These are phyloP conservation scores for Propithecus deckenii DNA, from an alignment of 2,797 vertebrate genomes.

Conservation along the genomic window DNA sequence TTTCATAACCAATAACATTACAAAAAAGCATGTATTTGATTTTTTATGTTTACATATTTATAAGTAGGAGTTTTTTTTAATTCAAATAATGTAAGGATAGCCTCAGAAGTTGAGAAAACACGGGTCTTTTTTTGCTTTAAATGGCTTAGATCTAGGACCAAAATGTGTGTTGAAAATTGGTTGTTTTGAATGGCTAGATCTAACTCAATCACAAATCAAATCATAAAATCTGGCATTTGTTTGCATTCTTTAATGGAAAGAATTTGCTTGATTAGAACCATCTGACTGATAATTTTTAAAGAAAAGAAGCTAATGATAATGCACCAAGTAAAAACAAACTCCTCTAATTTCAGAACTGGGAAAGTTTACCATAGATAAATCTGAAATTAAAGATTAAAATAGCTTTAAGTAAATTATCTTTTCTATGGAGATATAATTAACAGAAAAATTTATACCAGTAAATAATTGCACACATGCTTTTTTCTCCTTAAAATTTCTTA, in stretches of 20 bases:
- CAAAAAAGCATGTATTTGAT: not conserved
- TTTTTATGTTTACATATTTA: not conserved
- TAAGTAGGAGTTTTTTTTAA: not conserved
- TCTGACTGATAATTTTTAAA: not conserved
- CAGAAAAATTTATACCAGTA: not conserved
- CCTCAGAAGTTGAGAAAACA: not conserved
- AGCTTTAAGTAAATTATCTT: not conserved
- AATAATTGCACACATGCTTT: not conserved
- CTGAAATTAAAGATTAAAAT: conserved; percentile 18
- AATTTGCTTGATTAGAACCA: not conserved
- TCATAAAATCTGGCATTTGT: not conserved
- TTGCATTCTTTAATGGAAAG: not conserved
- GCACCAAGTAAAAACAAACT: not conserved
- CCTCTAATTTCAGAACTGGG: not conserved
- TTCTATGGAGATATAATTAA: not conserved
- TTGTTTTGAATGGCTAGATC: not conserved
- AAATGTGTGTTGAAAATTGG: not conserved
- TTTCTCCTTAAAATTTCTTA: not conserved
- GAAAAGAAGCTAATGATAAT: not conserved
- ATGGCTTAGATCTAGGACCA: not conserved
- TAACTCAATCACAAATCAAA: not conserved
- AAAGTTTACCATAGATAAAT: not conserved
- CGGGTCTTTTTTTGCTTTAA: not conserved
- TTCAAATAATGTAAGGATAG: not conserved
- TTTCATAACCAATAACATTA: not conserved